These are phyloP conservation scores for Hestina assimilis DNA, from an alignment of 1,140 invertebrate species.

Conservation along the genomic window DNA sequence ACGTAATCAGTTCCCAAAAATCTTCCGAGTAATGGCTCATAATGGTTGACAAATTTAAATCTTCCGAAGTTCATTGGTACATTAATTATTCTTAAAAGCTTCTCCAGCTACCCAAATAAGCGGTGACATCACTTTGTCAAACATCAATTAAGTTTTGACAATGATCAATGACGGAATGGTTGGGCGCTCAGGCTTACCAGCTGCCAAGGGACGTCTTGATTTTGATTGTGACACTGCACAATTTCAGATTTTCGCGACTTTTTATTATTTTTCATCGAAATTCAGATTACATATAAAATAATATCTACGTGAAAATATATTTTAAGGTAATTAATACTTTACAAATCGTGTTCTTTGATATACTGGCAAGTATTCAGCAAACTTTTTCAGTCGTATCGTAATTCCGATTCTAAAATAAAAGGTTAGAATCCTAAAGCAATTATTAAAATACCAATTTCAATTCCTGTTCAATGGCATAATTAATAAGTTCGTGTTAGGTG, in stretches of 20 bases:
- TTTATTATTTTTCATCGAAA: constrained; percentile 3
- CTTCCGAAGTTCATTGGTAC: constrained; percentile 44
- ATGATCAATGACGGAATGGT: constrained; percentile 62
- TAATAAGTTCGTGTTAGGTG: constrained; percentile 60
- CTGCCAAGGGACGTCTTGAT: constrained; percentile 14
- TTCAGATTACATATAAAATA: too few relatives aligned
- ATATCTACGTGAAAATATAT: too few relatives aligned
- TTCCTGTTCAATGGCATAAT: constrained; percentile 39
- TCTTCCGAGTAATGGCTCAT: constrained; percentile 23
- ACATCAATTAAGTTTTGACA: constrained; percentile 72
- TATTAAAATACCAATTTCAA: constrained; percentile 24
- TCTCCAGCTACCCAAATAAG: constrained; percentile 53
- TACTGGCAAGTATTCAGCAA: too few relatives aligned
- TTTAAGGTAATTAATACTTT: too few relatives aligned
- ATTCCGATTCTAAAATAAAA: too few relatives aligned
- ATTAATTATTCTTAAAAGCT: constrained; percentile 74
- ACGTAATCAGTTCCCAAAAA: constrained; percentile 10
- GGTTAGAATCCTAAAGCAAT: too few relatives aligned
- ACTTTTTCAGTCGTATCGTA: too few relatives aligned
- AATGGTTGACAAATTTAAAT: constrained; percentile 44
- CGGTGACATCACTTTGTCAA: constrained; percentile 71
- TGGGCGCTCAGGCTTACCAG: constrained; percentile 10
- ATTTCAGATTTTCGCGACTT: constrained; percentile 1
- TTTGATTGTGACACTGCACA: constrained; percentile 17
- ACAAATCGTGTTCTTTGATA: too few relatives aligned